These are phyloP conservation scores for Hypomecis atomaria DNA, from an alignment of 2,888 invertebrate species.

Conservation along the genomic window DNA sequence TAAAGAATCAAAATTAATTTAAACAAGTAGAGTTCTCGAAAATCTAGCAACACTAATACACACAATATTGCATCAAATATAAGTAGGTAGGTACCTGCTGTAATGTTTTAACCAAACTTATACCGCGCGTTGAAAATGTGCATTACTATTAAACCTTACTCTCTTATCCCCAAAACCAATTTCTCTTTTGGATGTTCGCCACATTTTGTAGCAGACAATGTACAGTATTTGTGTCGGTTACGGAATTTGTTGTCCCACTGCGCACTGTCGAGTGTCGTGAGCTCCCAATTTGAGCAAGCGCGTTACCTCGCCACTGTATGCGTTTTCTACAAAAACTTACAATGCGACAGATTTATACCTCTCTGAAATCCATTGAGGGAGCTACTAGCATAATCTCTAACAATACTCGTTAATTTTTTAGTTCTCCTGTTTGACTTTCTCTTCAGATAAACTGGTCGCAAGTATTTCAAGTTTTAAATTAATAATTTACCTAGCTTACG, in stretches of 20 bases:
- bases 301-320: slow-evolving; percentile 45
- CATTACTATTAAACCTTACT: background rate
- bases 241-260: slow-evolving; percentile 49
- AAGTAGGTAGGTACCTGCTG: too few species aligned
- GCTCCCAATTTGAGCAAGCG: slow-evolving; percentile 53
- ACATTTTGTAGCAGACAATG: slow-evolving; percentile 30
- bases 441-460: background rate
- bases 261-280: slow-evolving; percentile 50
- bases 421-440: background rate
- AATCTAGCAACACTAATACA: too few species aligned
- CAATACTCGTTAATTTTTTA: background rate
- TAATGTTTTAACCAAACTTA: too few species aligned
- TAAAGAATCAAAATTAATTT: too few species aligned
- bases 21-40: too few species aligned
- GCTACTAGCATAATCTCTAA: background rate
- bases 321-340: slow-evolving; percentile 12
- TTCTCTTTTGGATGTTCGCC: slow-evolving; percentile 22
- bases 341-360: background rate
- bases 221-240: slow-evolving; percentile 49
- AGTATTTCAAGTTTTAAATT: too few species aligned
- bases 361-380: background rate
- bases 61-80: too few species aligned
- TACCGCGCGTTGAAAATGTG: background rate
- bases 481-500: slow-evolving; percentile 26
- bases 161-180: slow-evolving; percentile 14